Evolutionary conservation across 37 sponge, comb jelly and placozoan species (phyloP).

Genomic region (Petrosia ficiformis): DNA sequence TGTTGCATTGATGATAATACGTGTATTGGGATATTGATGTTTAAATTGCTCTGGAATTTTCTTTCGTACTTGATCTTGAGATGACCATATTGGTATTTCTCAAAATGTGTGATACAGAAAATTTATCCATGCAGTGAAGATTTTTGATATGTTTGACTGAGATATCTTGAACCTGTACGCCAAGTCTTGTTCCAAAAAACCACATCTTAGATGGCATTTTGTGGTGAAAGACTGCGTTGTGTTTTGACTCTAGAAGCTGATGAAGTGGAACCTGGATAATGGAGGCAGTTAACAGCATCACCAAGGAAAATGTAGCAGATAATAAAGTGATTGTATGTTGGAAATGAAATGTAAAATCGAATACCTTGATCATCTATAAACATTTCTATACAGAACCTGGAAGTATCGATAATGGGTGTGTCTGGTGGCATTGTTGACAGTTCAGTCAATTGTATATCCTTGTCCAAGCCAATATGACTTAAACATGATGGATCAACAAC

Average conservation of each 20-base stretch:
- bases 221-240: neutral
- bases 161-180: neutral
- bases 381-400: neutral
- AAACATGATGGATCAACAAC: too few relatives aligned
- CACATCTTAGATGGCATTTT: neutral
- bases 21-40: neutral
- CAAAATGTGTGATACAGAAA: neutral
- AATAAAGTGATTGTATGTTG: neutral
- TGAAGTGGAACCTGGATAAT: neutral
- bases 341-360: neutral
- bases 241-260: neutral
- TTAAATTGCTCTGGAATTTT: neutral
- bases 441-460: too few relatives aligned
- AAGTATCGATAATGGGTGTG: too few relatives aligned
- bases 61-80: neutral
- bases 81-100: neutral
- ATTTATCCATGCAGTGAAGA: neutral
- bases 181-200: neutral
- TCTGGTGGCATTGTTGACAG: too few relatives aligned
- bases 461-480: too few relatives aligned
- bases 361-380: neutral
- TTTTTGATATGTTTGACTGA: neutral
- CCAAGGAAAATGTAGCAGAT: neutral
- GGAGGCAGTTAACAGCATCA: neutral
- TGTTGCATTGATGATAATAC: constrained; percentile 8